Percentiles rank a stretch among this genome's conserved stretches.
These are phyloP conservation scores for Apodemus sylvaticus DNA, from an alignment of 2,113 vertebrate species.

Conservation along the genomic window DNA sequence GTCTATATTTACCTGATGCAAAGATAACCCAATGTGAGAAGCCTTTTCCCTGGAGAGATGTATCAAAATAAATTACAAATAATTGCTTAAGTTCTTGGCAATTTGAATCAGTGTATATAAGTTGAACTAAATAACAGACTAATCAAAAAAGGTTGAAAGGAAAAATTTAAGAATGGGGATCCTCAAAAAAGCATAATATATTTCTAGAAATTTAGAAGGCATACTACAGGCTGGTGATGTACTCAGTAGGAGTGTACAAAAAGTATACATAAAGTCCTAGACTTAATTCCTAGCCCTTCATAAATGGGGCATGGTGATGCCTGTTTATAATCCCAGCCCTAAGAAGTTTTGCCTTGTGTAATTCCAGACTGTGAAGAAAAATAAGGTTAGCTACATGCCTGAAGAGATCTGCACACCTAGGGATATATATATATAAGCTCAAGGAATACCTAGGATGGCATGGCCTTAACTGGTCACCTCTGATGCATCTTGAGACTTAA, in stretches of 20 bases:
- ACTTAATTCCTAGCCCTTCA: background rate
- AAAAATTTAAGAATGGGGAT: slow-evolving; percentile 1
- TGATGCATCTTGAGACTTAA: background rate
- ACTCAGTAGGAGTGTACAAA: background rate
- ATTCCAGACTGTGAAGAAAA: background rate
- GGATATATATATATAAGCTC: background rate
- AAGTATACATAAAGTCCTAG: background rate
- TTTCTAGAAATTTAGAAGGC: slow-evolving; percentile 21
- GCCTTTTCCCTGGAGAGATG: background rate
- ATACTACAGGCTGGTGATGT: background rate
- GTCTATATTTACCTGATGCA: slow-evolving; percentile 30
- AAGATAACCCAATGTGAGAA: background rate
- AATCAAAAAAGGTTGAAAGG: slow-evolving; percentile 23
- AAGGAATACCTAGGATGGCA: background rate
- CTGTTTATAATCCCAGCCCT: background rate
- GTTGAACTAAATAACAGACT: slow-evolving; percentile 42
- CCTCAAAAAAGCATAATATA: slow-evolving; percentile 44
- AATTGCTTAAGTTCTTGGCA: slow-evolving; percentile 33
- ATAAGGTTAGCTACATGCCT: background rate
- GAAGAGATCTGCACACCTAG: slow-evolving; percentile 8
- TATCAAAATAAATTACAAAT: slow-evolving; percentile 48
- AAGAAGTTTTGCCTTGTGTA: background rate
- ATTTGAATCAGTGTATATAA: slow-evolving; percentile 9
- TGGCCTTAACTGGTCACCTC: background rate
- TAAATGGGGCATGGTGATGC: background rate